phyloP scores from a whole-genome alignment of 2,113 vertebrate genomes.

The Xyliphius kryptos region DNA sequence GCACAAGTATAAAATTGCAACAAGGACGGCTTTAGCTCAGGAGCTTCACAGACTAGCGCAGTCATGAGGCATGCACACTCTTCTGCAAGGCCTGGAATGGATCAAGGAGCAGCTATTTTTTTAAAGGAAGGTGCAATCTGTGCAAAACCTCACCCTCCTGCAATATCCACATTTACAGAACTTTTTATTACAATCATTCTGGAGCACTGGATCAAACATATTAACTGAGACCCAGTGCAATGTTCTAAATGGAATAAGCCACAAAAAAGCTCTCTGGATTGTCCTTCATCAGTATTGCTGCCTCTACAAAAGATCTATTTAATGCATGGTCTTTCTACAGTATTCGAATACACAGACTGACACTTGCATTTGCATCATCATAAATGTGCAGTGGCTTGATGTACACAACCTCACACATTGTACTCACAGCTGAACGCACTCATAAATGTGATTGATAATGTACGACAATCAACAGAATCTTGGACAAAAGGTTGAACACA shows the following conservation, averaged over 20 bases:
- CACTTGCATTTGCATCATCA: background rate
- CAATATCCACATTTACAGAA: conserved; percentile 8
- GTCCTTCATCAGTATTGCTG: conserved; percentile 9
- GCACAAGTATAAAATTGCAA: conserved; percentile 4
- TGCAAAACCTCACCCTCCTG: conserved; percentile 8
- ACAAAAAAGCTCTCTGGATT: conserved; percentile 21
- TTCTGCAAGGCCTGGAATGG: conserved; percentile 34
- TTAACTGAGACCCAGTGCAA: background rate
- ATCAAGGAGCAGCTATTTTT: conserved; percentile 23
- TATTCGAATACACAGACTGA: no score
- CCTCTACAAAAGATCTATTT: no score
- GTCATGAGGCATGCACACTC: conserved; percentile 55
- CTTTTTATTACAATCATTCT: background rate
- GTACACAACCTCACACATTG: no score
- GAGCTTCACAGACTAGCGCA: conserved; percentile 42
- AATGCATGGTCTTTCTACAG: no score
- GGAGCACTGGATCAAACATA: background rate
- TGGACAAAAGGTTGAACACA: background rate
- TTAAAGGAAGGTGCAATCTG: conserved; percentile 21
- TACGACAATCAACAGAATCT: conserved; percentile 7
- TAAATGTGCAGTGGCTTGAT: no score
- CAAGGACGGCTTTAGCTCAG: conserved; percentile 20
- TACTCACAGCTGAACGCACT: conserved; percentile 3
- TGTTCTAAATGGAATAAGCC: background rate
- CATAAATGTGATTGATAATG: background rate